phyloP scores from a whole-genome alignment of 1,140 invertebrate species.

The Trigoniulus corallinus region DNA sequence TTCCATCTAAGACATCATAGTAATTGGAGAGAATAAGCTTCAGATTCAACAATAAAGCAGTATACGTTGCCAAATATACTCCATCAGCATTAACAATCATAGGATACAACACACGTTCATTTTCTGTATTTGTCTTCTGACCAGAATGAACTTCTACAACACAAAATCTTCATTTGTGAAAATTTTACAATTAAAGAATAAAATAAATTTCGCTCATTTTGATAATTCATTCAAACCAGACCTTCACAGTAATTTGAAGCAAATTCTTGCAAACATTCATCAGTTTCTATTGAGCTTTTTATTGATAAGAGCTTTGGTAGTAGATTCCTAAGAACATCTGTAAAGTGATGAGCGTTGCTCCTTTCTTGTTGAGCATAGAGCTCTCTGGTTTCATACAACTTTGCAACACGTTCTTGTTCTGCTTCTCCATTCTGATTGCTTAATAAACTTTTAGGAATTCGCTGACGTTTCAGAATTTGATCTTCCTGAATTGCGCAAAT shows the following conservation, averaged over 20 bases:
- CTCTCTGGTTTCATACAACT: conserved; percentile 28
- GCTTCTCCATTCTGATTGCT: conserved; percentile 16
- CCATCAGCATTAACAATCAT: conserved; percentile 89
- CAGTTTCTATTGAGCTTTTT: conserved; percentile 61
- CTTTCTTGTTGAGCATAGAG: conserved; percentile 55
- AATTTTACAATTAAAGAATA: not conserved
- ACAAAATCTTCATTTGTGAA: too few species aligned
- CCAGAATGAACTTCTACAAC: conserved; percentile 6
- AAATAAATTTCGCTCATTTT: not conserved
- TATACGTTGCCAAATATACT: conserved; percentile 77
- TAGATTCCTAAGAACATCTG: conserved; percentile 46
- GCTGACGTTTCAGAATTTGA: conserved; percentile 30
- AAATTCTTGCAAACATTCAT: conserved; percentile 77
- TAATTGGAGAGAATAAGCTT: conserved; percentile 58
- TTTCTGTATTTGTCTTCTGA: conserved; percentile 11
- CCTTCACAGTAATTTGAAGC: conserved; percentile 80
- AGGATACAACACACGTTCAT: too few species aligned
- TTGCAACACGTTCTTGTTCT: conserved; percentile 14
- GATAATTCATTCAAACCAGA: conserved; percentile 14
- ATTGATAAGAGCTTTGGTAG: conserved; percentile 51
- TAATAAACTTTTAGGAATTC: conserved; percentile 37
- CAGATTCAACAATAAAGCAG: conserved; percentile 61
- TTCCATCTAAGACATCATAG: conserved; percentile 42
- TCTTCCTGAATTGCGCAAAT: not conserved
- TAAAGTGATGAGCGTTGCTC: conserved; percentile 58